Base-by-base conservation (phyloP, 2,888 invertebrate species). In the Ectropis crepuscularia region DNA sequence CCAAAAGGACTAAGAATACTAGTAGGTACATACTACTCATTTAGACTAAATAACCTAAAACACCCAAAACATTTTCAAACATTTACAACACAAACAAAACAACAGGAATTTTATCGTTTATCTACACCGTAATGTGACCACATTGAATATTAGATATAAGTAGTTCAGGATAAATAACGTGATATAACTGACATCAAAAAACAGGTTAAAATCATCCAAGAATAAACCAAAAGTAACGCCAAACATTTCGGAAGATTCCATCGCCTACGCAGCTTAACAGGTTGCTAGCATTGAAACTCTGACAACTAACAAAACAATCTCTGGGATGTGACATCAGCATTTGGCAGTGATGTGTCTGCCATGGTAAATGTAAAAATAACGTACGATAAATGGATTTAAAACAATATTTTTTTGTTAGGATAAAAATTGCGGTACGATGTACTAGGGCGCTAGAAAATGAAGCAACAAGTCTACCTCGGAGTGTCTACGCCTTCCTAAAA, bases 291-390 rank as follows among this genome's bases (percentile, higher is more conserved):
- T 65, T 68, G 55, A 68, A 70, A 62, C 58, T 57, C 54, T 69
- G 66, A 69, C 68, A 65, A 67, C 63, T 65, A 67, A 67, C 63
- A 68, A 62, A 67, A 65, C 64, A 68, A 63, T 61, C 54, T 54
- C 10, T 28, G 41, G 49, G 66, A 68, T 57, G 51, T 67, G 61
- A 67, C 64, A 62, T 67, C 69, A 67, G 51, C 57, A 9, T 58
- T 65, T 68, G 69, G 67, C 69, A 69, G 62, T 55, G 57, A 65
- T 55, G 57, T 61, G 28, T 59, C 53, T 53, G 45, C 53, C 48
- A 36, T 37, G 43, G 37, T 39, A 63, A 43, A 53, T 53, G 58
- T 53, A 60, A 63, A 62, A 57, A 61, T 42, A 61, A 8, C 36
- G 16, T 28, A 28, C 16, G 6, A 50, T 36, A 39, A 50, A 48